phyloP scores from a whole-genome alignment of 2,113 vertebrate species.

The Puntigrus tetrazona region DNA sequence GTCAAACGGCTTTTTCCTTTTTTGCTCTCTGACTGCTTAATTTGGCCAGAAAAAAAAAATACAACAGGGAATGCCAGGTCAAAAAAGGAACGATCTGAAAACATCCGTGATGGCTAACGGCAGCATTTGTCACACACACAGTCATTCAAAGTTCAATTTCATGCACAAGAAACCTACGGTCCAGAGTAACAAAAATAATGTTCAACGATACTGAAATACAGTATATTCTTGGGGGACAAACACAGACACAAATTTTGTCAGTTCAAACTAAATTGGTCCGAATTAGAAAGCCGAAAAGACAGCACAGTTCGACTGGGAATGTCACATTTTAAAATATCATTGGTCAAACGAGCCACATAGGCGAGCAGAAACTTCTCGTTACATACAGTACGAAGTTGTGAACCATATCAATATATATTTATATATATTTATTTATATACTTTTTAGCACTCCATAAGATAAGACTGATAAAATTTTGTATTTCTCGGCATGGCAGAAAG shows the following conservation, averaged over 20 bases:
- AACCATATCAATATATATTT: constrained; percentile 43
- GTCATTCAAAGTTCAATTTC: not conserved
- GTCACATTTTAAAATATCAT: constrained; percentile 13
- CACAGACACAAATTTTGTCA: constrained; percentile 7
- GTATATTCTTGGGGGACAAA: constrained; percentile 10
- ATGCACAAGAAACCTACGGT: constrained; percentile 5
- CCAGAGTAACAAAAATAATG: constrained; percentile 31
- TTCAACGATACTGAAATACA: not conserved
- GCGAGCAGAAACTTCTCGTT: constrained; percentile 39
- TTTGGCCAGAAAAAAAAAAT: constrained; percentile 27
- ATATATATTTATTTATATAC: constrained; percentile 36
- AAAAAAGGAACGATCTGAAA: not conserved
- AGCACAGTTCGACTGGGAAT: constrained; percentile 1
- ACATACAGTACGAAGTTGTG: constrained; percentile 47
- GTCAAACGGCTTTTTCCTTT: constrained; percentile 2
- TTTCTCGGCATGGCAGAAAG: constrained; percentile 42
- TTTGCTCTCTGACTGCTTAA: constrained; percentile 32
- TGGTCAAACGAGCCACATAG: constrained; percentile 25
- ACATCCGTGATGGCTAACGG: not conserved
- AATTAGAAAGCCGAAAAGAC: not conserved
- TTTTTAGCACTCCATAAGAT: constrained; percentile 25
- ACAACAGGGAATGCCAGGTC: not conserved
- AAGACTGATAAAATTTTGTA: constrained; percentile 33
- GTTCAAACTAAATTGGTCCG: constrained; percentile 32
- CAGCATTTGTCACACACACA: not conserved